Evolutionary conservation across 1,140 invertebrate genomes (phyloP).

Genomic region (Fopius arisanus): DNA sequence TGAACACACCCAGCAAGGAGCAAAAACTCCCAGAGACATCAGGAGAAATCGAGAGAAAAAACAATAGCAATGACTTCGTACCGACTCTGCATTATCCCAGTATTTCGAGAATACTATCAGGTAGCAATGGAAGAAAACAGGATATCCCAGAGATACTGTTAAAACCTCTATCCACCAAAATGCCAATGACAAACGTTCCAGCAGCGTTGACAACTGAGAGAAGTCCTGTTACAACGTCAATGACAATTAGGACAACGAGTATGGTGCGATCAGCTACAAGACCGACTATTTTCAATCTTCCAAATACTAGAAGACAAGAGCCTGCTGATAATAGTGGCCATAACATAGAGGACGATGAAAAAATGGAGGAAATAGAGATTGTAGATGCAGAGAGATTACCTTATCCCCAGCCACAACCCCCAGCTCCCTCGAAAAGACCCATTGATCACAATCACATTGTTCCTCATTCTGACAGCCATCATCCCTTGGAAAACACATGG

Average conservation of each 20-base stretch:
- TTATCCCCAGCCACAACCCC: constrained; percentile 56
- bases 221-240: constrained; percentile 36
- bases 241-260: constrained; percentile 34
- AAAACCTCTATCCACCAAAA: constrained; percentile 73
- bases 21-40: constrained; percentile 46
- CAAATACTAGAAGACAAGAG: constrained; percentile 52
- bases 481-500: constrained; percentile 67
- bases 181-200: constrained; percentile 46
- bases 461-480: constrained; percentile 46
- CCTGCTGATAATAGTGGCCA: constrained; percentile 31
- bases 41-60: constrained; percentile 45
- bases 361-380: constrained; percentile 54
- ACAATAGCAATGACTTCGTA: constrained; percentile 68
- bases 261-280: constrained; percentile 44
- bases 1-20: constrained; percentile 68
- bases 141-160: constrained; percentile 79
- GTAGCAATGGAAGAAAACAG: constrained; percentile 81
- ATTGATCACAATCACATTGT: constrained; percentile 37
- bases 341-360: constrained; percentile 34
- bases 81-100: constrained; percentile 73
- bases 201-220: constrained; percentile 46
- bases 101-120: constrained; percentile 81
- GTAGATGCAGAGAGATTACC: constrained; percentile 54
- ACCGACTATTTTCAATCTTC: constrained; percentile 57
- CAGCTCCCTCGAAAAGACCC: constrained; percentile 46